A percentile compares a stretch with the other conserved stretches of the same genome.
Conservation (phyloP, 2,797 vertebrate species). For the Ctenopoma kingsleyae region DNA sequence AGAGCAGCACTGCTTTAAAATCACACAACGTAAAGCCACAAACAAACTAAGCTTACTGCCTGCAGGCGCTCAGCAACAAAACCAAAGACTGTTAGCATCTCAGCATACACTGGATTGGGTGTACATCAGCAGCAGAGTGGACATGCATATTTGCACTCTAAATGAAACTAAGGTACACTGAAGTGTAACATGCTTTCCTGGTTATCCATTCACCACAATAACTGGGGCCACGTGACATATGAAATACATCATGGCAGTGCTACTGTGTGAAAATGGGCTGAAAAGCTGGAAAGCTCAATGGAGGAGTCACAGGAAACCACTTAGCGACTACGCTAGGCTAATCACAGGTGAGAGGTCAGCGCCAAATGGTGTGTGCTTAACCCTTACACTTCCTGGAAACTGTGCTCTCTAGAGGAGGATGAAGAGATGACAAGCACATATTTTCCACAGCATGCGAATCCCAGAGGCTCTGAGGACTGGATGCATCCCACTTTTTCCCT, state of each 20-base stretch:
- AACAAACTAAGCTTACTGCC: slow-evolving; percentile 40
- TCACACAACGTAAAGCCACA: slow-evolving; percentile 56
- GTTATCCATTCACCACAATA: slow-evolving; percentile 50
- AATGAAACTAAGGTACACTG: slow-evolving; percentile 38
- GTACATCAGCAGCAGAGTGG: slow-evolving; percentile 5
- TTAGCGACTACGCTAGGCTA: slow-evolving; percentile 77
- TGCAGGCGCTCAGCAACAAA: slow-evolving; percentile 30
- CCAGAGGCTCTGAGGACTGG: slow-evolving; percentile 46
- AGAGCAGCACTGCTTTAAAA: slow-evolving; percentile 44
- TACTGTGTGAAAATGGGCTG: slow-evolving; percentile 66
- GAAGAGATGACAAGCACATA: slow-evolving; percentile 65
- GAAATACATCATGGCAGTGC: slow-evolving; percentile 48
- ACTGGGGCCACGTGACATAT: slow-evolving; percentile 37
- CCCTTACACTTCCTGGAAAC: slow-evolving; percentile 81
- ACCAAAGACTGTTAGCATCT: slow-evolving; percentile 33
- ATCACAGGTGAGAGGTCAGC: slow-evolving; percentile 76
- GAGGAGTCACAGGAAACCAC: slow-evolving; percentile 71
- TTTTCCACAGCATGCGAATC: slow-evolving; percentile 76
- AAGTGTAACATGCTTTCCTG: slow-evolving; percentile 4
- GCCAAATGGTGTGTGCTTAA: slow-evolving; percentile 79
- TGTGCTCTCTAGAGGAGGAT: slow-evolving; percentile 70
- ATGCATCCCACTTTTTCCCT: slow-evolving; percentile 33
- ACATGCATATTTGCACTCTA: slow-evolving; percentile 18
- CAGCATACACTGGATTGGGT: slow-evolving; percentile 4
- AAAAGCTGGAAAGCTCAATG: slow-evolving; percentile 51